Conservation (phyloP, 2,113 vertebrate species). For the Notechis scutatus region DNA sequence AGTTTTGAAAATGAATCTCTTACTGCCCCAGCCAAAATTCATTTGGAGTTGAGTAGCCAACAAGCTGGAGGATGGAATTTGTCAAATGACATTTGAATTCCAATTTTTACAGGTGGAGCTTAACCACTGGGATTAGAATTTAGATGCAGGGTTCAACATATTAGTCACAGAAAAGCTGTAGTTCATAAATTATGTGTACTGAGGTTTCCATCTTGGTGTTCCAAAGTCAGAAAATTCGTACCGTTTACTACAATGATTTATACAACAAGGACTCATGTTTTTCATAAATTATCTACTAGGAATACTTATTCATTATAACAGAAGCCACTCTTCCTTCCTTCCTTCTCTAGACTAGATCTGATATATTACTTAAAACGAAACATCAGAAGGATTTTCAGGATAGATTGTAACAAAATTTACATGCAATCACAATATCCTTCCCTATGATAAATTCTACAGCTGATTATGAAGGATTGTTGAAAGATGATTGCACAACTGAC, state of each 20-base stretch:
- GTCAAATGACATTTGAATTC: neutral
- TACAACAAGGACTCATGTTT: neutral
- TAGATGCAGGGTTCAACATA: neutral
- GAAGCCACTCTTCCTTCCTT: neutral
- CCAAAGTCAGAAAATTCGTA: neutral
- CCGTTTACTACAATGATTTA: neutral
- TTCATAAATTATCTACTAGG: neutral
- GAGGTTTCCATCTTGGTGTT: neutral
- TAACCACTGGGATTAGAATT: neutral
- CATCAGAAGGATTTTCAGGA: neutral
- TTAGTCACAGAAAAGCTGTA: neutral
- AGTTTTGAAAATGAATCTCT: neutral
- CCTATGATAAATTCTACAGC: neutral
- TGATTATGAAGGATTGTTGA: neutral
- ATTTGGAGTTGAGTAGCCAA: neutral
- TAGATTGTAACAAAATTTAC: neutral
- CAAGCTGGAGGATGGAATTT: neutral
- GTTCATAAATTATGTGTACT: neutral
- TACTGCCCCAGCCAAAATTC: neutral
- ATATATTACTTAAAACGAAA: neutral
- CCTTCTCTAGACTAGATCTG: neutral
- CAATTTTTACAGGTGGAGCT: neutral
- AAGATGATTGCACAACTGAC: neutral
- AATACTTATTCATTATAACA: neutral
- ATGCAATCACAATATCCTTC: neutral